Evolutionary conservation across 2,888 invertebrate genomes (phyloP).

Genomic region (Clepsis dumicolana): DNA sequence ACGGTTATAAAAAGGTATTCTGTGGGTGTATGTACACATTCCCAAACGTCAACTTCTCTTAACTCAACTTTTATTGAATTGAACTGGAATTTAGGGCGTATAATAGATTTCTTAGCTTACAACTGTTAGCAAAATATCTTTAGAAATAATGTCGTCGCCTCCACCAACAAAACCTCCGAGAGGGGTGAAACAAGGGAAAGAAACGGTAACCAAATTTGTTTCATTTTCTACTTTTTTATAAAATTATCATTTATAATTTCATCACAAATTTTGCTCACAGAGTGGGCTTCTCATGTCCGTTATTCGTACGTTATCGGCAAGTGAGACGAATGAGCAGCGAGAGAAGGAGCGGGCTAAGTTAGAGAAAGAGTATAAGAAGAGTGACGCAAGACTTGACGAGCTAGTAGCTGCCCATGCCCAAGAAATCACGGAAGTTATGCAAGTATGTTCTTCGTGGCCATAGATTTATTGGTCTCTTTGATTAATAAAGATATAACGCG

Average conservation of each 20-base stretch:
- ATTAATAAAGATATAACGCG: too few relatives aligned
- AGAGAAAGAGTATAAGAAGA: constrained; percentile 96
- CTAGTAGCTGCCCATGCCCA: constrained; percentile 95
- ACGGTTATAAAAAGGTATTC: too few relatives aligned
- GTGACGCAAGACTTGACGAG: constrained; percentile 95
- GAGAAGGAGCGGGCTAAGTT: constrained; percentile 97
- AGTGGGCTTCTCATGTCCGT: constrained; percentile 97
- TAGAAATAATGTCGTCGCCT: constrained; percentile 85
- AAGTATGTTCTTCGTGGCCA: constrained; percentile 66
- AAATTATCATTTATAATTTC: neutral
- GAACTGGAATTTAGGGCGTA: too few relatives aligned
- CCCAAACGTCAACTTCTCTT: constrained; percentile 19
- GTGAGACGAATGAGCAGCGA: constrained; percentile 96
- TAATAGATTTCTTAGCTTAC: neutral
- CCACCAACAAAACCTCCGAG: constrained; percentile 95
- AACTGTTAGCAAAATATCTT: neutral
- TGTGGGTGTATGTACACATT: too few relatives aligned
- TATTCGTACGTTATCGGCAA: constrained; percentile 96
- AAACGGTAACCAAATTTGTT: constrained; percentile 88
- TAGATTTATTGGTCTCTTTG: neutral
- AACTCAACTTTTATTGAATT: constrained; percentile 3
- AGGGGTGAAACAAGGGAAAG: constrained; percentile 94
- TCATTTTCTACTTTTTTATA: neutral
- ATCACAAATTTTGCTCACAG: constrained; percentile 70
- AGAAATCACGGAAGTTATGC: constrained; percentile 94